Evolutionary conservation across 1,140 invertebrate species (phyloP), one percentile per base, ranked within the genome.

Genomic region (Riptortus pedestris): DNA sequence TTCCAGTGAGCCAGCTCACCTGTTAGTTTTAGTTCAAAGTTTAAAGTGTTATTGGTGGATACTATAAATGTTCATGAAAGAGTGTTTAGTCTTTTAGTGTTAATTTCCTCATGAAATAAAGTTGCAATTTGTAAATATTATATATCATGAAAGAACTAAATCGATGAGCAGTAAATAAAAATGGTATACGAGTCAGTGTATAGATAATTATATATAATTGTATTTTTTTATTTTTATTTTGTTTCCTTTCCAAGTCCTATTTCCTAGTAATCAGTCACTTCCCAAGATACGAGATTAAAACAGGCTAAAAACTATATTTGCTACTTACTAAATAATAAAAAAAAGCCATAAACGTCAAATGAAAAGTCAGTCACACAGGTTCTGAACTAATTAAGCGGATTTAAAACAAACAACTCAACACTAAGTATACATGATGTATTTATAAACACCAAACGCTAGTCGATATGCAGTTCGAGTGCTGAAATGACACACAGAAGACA

Each of bases 111-210:
- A 57, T 20, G n/a, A 33, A 64, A 57, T 28, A 43, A 12, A 47
- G 11, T 18, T 58, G 38, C 63, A 43, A 61, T 51, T 65, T 59
- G 64, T 65, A 65, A 65, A 65, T 65, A 59, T 57, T 47, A 65
- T 48, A 63, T 65, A 65, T 60, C 61, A 65, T 63, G 57, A 63
- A 65, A 51, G 61, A 65, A 61, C 27, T 33, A 29, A 65, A 65
- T 57, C 26, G 22, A 57, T 60, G 38, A 60, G 64, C 61, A 65
- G 64, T 65, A 59, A 59, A 65, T 58, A 65, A 65, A 65, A 65
- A 59, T 65, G 64, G 64, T 65, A 65, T 65, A 65, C 64, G 64
- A 65, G 64, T 65, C 64, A 65, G 64, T 65, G 64, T 65, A 65
- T 65, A 65, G 64, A 47, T 12, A 61, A 65, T 64, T 64, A 64